phyloP scores from a whole-genome alignment of 2,797 vertebrate species.

The Thalassophryne amazonica region DNA sequence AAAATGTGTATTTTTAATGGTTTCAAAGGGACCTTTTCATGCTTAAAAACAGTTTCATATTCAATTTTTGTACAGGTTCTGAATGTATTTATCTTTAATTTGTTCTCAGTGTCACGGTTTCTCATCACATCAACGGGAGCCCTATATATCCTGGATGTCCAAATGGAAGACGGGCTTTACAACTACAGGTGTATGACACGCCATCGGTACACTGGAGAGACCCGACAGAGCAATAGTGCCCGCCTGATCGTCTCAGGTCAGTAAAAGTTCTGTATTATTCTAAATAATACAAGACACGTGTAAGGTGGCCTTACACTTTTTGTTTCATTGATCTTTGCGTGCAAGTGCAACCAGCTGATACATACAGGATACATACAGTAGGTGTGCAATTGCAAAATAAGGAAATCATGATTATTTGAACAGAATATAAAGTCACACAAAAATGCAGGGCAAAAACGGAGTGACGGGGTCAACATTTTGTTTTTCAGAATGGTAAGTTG shows the following conservation, averaged over 20 bases:
- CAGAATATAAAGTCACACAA: constrained; percentile 32
- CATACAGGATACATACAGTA: no score
- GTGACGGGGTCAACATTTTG: constrained; percentile 21
- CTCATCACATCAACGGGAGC: constrained; percentile 98
- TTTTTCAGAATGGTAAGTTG: no score
- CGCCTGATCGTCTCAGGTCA: constrained; percentile 96
- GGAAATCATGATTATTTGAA: constrained; percentile 2
- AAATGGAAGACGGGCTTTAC: constrained; percentile 97
- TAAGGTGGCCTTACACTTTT: background rate
- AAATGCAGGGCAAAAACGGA: constrained; percentile 29
- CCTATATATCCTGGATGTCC: constrained; percentile 99
- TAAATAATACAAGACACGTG: background rate
- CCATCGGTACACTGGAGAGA: constrained; percentile 97
- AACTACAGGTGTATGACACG: constrained; percentile 98
- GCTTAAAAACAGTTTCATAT: background rate
- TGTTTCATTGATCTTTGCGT: background rate
- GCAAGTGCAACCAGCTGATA: no score
- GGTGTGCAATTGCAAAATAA: constrained; percentile 1
- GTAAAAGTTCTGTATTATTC: background rate
- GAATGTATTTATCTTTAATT: background rate
- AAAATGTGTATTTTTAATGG: no score
- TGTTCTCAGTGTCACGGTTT: constrained; percentile 85
- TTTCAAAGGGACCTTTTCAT: background rate
- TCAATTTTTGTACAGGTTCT: background rate
- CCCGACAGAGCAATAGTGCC: constrained; percentile 97